Base-by-base conservation (phyloP, 2,113 vertebrate species). In the Epinephelus moara region DNA sequence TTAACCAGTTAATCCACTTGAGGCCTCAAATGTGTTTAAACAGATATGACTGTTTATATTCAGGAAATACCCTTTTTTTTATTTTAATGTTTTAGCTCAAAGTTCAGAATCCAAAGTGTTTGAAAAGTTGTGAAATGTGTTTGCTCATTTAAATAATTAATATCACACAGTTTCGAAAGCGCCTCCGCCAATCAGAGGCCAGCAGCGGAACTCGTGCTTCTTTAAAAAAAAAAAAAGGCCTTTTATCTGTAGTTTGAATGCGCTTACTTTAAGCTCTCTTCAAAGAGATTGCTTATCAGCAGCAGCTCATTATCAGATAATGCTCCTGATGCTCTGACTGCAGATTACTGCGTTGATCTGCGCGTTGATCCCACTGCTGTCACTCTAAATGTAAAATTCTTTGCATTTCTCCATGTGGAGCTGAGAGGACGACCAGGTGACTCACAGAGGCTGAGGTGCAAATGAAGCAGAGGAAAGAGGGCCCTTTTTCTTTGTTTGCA, bases 251-350 rank as follows among this genome's bases (percentile, higher is more conserved):
- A 0, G 69, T 6, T 73, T 75, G 27, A 74, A 77, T 37, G 75
- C 66, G 70, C 81, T 70, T 76, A 15, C 42, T 73, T 81, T 57
- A 69, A 84, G 60, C 62, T 55, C 30, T 3, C 60, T 81, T 88
- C 83, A 86, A 80, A 86, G 75, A 86, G 53, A 42, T 33, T 4
- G 2, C 66, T 70, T 89, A 90, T 89, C 87, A 10, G 3, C 78
- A 8, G 3, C 78, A 50, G 75, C 73, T 66, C 68, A 18, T 18
- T 10, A 11, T 45, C 42, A 45, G 42, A 45, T 45, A 25, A 19
- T 23, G 74, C 40, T 6, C 0, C 50, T n/a, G 61, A 63, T 72
- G 82, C 47, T 25, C 78, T 45, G 17, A 21, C 69, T 27, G 62
- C 12, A 7, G 50, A 80, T 76, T 17, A 21, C 73, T 21, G 64